A percentile compares a stretch with the other conserved stretches of the same genome.
Evolutionary conservation across 2,797 vertebrate genomes (phyloP).

Genomic region (Pteropus rufus): DNA sequence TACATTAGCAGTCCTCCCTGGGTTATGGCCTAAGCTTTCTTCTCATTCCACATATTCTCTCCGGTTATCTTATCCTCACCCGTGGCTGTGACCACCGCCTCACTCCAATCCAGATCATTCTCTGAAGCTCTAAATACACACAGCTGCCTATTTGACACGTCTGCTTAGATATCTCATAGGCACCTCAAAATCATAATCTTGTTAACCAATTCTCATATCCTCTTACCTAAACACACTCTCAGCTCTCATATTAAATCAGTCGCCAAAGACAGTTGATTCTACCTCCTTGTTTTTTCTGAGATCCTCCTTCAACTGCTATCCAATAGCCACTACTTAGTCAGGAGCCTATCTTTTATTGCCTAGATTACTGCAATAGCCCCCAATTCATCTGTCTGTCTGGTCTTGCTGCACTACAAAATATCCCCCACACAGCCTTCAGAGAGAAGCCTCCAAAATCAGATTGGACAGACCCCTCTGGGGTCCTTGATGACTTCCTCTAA

Average conservation of each 20-base stretch:
- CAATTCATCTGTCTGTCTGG: background rate
- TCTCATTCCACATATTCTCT: background rate
- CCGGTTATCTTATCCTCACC: background rate
- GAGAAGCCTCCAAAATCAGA: background rate
- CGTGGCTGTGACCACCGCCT: background rate
- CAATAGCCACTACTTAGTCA: background rate
- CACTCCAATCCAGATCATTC: background rate
- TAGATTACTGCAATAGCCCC: background rate
- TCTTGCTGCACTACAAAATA: background rate
- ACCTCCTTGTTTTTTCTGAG: background rate
- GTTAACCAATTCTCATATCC: background rate
- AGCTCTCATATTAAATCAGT: background rate
- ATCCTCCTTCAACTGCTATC: background rate
- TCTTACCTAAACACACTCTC: background rate
- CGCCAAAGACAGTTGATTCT: background rate
- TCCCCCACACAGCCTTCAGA: background rate
- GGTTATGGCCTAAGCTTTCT: background rate
- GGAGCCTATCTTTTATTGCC: background rate
- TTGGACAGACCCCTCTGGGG: background rate
- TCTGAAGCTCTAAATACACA: background rate
- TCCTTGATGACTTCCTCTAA: background rate
- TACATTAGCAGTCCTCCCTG: background rate
- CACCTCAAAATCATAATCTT: background rate
- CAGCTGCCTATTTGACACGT: background rate
- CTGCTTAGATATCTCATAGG: background rate